Percentiles rank a stretch among this genome's conserved stretches.
These are phyloP conservation scores for Tipula confusa DNA, from an alignment of 2,888 invertebrate species.

Conservation along the genomic window DNA sequence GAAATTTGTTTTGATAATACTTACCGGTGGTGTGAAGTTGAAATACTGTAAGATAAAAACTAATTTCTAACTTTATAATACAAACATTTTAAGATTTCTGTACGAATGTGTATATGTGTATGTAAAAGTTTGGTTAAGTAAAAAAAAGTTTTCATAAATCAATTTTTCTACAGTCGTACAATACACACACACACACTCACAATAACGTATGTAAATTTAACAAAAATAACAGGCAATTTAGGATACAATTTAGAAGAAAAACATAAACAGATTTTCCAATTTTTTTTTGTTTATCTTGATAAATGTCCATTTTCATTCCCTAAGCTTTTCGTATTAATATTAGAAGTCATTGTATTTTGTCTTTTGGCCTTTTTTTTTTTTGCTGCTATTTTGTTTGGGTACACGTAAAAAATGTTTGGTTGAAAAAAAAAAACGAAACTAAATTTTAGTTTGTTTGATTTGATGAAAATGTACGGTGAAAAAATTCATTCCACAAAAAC, in stretches of 20 bases:
- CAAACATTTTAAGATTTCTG: background rate
- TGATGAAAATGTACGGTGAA: background rate
- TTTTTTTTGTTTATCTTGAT: background rate
- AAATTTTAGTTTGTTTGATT: conserved; percentile 3
- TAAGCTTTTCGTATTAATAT: background rate
- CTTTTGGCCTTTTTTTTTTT: background rate
- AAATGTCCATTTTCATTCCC: conserved; percentile 6
- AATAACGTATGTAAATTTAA: background rate
- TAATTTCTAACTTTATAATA: background rate
- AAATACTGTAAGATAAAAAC: background rate
- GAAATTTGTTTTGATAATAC: background rate
- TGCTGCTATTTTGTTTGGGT: background rate
- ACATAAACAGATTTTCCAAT: background rate
- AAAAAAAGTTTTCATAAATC: background rate
- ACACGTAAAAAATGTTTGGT: background rate
- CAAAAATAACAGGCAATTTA: background rate
- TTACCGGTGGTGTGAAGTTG: background rate
- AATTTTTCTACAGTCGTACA: background rate
- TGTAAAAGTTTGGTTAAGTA: background rate
- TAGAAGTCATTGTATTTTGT: background rate
- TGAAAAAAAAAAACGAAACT: background rate
- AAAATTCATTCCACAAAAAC: background rate
- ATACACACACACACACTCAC: background rate
- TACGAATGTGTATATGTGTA: too few species aligned
- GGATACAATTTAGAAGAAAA: background rate